Conservation (phyloP, 2,797 vertebrate species). For the Sorex maritimensis region DNA sequence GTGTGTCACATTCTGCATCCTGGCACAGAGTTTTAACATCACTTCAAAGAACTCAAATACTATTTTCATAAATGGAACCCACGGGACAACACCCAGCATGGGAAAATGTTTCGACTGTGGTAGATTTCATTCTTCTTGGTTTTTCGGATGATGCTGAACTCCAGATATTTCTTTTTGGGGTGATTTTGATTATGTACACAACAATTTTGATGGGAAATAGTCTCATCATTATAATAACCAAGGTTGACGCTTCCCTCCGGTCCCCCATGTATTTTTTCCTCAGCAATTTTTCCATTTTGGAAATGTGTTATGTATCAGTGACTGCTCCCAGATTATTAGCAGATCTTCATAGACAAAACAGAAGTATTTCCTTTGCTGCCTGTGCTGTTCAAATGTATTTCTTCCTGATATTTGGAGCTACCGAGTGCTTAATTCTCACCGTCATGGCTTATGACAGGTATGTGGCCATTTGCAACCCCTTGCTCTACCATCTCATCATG, state of each 20-base stretch:
- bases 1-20: neutral
- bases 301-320: conserved; percentile 71
- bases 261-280: conserved; percentile 80
- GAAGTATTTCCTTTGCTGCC: conserved; percentile 56
- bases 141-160: conserved; percentile 77
- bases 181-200: conserved; percentile 62
- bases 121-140: neutral
- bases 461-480: conserved; percentile 68
- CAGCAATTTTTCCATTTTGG: conserved; percentile 72
- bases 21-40: too few relatives aligned
- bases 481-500: conserved; percentile 70
- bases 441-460: conserved; percentile 69
- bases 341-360: conserved; percentile 59
- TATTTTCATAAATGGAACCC: neutral
- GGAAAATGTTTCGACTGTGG: neutral
- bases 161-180: conserved; percentile 70
- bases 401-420: conserved; percentile 68
- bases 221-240: conserved; percentile 69
- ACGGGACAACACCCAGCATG: neutral
- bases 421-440: conserved; percentile 70
- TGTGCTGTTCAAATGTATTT: conserved; percentile 77
- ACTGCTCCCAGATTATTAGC: conserved; percentile 70
- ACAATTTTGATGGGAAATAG: conserved; percentile 73
- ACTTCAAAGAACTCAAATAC: neutral
- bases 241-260: conserved; percentile 10